Conservation (phyloP, 2,888 invertebrate species). For the Platerodrilus igneus region DNA sequence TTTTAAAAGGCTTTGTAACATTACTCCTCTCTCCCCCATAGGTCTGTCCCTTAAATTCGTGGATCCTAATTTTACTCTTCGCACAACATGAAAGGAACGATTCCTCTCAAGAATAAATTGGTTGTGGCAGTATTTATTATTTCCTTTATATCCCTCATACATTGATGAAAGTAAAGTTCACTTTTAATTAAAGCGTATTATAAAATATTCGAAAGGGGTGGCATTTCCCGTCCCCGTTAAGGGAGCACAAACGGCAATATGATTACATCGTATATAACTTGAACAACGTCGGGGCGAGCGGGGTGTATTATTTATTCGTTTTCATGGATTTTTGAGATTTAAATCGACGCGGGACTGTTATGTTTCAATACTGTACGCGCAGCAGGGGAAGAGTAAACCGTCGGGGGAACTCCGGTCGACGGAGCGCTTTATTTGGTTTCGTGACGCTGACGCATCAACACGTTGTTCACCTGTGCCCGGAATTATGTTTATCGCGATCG, state of each 20-base stretch:
- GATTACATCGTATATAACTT: conserved; percentile 32
- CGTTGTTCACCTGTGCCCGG: conserved; percentile 36
- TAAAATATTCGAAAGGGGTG: conserved; percentile 23
- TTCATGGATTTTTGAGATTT: conserved; percentile 52
- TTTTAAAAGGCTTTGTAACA: too few relatives aligned
- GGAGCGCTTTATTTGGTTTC: conserved; percentile 42
- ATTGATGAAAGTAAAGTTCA: conserved; percentile 21
- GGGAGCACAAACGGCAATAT: conserved; percentile 31
- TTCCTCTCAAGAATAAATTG: too few relatives aligned
- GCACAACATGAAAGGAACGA: too few relatives aligned
- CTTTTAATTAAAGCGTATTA: conserved; percentile 24
- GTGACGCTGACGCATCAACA: conserved; percentile 35
- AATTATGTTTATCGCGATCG: conserved; percentile 41
- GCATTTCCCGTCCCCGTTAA: conserved; percentile 17
- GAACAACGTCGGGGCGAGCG: conserved; percentile 29
- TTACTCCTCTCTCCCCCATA: too few relatives aligned
- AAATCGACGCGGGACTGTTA: conserved; percentile 49
- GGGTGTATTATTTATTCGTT: conserved; percentile 49
- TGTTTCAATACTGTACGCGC: conserved; percentile 41
- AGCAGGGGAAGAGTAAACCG: conserved; percentile 40
- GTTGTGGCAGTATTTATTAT: too few relatives aligned
- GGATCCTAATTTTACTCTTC: too few relatives aligned
- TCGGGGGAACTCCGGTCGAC: conserved; percentile 40
- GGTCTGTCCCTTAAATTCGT: too few relatives aligned
- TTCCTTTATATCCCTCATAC: too few relatives aligned